Evolutionary conservation across 2,797 vertebrate species (phyloP).

Genomic region (Poecilia wingei): DNA sequence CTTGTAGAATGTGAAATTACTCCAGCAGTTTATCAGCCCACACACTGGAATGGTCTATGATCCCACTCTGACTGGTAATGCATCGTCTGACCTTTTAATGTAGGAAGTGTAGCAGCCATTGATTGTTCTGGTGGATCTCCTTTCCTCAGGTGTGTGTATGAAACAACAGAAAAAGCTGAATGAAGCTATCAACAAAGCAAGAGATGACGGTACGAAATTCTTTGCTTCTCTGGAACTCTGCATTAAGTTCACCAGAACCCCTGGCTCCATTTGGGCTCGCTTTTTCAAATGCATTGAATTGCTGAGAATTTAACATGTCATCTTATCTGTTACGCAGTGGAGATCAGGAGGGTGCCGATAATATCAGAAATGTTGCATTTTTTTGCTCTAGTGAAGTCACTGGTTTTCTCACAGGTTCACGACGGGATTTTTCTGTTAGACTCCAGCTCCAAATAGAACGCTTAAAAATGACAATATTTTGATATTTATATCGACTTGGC

Average conservation of each 20-base stretch:
- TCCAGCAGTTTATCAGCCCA: slow-evolving; percentile 90
- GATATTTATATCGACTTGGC: background rate
- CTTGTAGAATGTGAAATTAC: slow-evolving; percentile 88
- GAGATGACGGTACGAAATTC: slow-evolving; percentile 79
- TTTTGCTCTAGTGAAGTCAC: too few species aligned
- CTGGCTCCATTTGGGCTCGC: background rate
- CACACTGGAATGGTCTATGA: slow-evolving; percentile 84
- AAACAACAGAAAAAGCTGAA: slow-evolving; percentile 86
- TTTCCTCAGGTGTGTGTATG: slow-evolving; percentile 86
- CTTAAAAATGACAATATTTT: background rate
- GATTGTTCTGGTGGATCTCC: background rate
- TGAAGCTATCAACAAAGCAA: slow-evolving; percentile 80
- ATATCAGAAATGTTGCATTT: background rate
- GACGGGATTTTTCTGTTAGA: too few species aligned
- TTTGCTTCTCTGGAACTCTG: background rate
- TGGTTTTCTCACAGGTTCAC: too few species aligned
- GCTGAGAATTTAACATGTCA: background rate
- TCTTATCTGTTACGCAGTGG: background rate
- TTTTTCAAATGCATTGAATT: background rate
- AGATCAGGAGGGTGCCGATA: background rate
- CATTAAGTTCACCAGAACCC: background rate
- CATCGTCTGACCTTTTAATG: background rate
- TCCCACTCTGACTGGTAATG: slow-evolving; percentile 86
- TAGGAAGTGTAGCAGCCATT: background rate
- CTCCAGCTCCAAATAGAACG: too few species aligned